Evolutionary conservation across 2,888 invertebrate genomes (phyloP), one percentile per base, ranked within the genome.

Genomic region (Thymelicus acteon): DNA sequence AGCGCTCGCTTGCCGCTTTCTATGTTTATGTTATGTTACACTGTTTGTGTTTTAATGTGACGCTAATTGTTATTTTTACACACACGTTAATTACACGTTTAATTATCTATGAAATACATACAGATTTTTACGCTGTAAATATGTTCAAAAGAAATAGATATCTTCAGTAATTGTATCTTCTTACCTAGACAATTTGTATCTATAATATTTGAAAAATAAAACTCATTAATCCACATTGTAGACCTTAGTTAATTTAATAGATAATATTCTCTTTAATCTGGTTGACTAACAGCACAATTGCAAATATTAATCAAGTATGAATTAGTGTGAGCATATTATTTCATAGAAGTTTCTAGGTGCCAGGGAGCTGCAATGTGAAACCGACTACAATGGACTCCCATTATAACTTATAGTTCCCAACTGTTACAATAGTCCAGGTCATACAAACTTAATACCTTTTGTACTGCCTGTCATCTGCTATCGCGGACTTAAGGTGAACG

Each of bases 1-100:
- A 8, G 8, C 12, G 40, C 40, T 31, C 31, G 31, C 79, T 78
- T 78, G 86, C 85, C 77, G 90, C 91, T 91, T 88, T 85, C 71
- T 75, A 79, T 85, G 82, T 83, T 44, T 64, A 37, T 72, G 69
- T 61, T 40, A 10, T 40, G 58, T 60, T 61, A 31, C 31, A 31
- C 31, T 31, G 31, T 31, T 31, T 31, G 31, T 72, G 19, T 44
- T 19, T 58, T 63, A 19, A 40, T 60, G 44, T 68, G 15, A 31
- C 31, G 31, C 31, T 31, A 3, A 3, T 6, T 58, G 54, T 68
- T 68, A 70, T 71, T 64, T 37, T 39, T 48, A 6, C 15, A n/a
- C 15, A 47, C 47, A 47, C 5, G 47, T 47, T 47, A 6, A 19
- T 19, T 19, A 19, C 1, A 19, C 19, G 19, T 19, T 19, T 19